phyloP scores from a whole-genome alignment of 2,113 vertebrate species.

The Podarcis cretensis region DNA sequence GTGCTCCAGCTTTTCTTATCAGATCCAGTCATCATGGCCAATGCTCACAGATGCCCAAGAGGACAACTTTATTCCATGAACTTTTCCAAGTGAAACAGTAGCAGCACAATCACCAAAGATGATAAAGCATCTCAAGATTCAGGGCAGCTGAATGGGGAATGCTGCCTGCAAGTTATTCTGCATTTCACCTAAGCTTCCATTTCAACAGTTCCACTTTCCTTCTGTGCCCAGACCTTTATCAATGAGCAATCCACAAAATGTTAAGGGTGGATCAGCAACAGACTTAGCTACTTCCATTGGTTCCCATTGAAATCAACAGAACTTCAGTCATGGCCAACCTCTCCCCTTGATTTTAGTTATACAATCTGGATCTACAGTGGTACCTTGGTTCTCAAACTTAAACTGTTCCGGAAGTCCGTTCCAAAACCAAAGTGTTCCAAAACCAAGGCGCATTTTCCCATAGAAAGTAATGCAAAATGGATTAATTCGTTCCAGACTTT shows the following conservation, averaged over 20 bases:
- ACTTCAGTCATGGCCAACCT: not conserved
- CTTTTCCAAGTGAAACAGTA: not conserved
- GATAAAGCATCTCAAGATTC: not conserved
- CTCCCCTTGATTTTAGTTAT: not conserved
- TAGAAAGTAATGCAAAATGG: no score
- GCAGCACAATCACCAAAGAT: no score
- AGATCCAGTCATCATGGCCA: no score
- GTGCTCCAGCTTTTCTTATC: no score
- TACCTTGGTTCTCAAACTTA: no score
- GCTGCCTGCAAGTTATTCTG: not conserved
- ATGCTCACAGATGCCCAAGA: no score
- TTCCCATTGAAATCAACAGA: not conserved
- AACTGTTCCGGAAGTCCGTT: no score
- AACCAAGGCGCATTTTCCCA: no score
- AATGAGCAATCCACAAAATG: not conserved
- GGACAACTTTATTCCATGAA: not conserved
- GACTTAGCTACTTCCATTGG: not conserved
- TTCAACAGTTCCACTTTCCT: not conserved
- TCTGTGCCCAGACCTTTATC: not conserved
- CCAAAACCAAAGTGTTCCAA: no score
- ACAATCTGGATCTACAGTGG: not conserved
- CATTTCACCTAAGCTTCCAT: not conserved
- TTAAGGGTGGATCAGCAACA: not conserved
- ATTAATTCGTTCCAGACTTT: no score
- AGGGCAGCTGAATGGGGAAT: not conserved